Conservation (phyloP, 2,113 vertebrate species). For the Podarcis muralis region DNA sequence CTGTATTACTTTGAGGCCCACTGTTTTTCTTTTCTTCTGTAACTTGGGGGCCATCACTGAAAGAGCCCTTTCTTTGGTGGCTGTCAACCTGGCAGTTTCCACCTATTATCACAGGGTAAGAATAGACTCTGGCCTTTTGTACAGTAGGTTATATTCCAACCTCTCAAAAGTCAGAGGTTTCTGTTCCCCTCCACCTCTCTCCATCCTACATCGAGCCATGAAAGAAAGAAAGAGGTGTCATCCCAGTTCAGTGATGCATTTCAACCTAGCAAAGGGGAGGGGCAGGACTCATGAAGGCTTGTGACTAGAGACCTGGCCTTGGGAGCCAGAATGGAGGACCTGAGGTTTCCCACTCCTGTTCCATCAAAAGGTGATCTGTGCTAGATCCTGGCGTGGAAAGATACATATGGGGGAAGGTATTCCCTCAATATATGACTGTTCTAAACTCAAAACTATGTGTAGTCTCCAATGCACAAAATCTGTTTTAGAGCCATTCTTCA, state of each 20-base stretch:
- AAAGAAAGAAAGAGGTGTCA: too few species aligned
- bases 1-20: background rate
- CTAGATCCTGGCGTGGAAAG: background rate
- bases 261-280: too few species aligned
- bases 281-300: too few species aligned
- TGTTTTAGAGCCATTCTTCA: background rate
- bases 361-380: background rate
- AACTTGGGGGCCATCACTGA: background rate
- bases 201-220: too few species aligned
- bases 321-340: too few species aligned
- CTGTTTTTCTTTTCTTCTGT: background rate
- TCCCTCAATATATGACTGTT: background rate
- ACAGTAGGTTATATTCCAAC: too few species aligned
- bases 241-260: too few species aligned
- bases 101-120: background rate
- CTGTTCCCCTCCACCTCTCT: too few species aligned
- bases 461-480: background rate
- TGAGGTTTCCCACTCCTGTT: background rate
- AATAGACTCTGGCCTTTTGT: too few species aligned
- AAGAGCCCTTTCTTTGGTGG: background rate
- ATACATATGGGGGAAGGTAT: too few species aligned
- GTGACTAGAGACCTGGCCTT: too few species aligned
- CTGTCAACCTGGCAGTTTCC: background rate
- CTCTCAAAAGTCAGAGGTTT: too few species aligned
- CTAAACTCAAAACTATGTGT: background rate